A percentile compares a stretch with the other conserved stretches of the same genome.
These are phyloP conservation scores for Corvus hawaiiensis DNA, from an alignment of 2,113 vertebrate genomes.

Conservation along the genomic window DNA sequence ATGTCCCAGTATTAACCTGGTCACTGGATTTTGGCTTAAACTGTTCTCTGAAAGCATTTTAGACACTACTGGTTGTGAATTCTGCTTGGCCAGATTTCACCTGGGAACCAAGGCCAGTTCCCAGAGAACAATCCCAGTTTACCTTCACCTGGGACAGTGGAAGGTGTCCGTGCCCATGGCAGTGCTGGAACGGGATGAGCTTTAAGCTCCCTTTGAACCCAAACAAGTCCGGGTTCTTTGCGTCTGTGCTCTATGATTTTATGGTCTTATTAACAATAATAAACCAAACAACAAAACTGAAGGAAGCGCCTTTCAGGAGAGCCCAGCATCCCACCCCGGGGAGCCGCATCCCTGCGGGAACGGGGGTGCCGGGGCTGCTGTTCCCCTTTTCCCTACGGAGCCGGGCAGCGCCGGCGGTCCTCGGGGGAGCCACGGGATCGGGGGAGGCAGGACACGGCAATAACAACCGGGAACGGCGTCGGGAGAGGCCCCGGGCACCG, in stretches of 20 bases:
- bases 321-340: accelerated
- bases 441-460: background rate
- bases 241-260: accelerated
- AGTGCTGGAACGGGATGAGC: background rate
- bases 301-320: background rate
- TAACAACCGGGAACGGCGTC: background rate
- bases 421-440: background rate
- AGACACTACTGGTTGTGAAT: accelerated
- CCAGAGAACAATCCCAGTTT: background rate
- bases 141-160: background rate
- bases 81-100: background rate
- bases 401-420: background rate
- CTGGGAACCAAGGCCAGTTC: background rate
- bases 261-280: background rate
- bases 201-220: background rate
- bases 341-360: too few species aligned
- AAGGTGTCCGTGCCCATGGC: too few species aligned
- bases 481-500: background rate
- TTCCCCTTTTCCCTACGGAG: background rate
- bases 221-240: background rate
- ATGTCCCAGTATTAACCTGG: accelerated
- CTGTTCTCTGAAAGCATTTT: background rate
- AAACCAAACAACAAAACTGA: background rate
- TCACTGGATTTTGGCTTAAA: background rate
- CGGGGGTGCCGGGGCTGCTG: too few species aligned